A percentile compares a stretch with the other conserved stretches of the same genome.
Conservation (phyloP, 2,888 invertebrate species). For the Stramonita haemastoma region DNA sequence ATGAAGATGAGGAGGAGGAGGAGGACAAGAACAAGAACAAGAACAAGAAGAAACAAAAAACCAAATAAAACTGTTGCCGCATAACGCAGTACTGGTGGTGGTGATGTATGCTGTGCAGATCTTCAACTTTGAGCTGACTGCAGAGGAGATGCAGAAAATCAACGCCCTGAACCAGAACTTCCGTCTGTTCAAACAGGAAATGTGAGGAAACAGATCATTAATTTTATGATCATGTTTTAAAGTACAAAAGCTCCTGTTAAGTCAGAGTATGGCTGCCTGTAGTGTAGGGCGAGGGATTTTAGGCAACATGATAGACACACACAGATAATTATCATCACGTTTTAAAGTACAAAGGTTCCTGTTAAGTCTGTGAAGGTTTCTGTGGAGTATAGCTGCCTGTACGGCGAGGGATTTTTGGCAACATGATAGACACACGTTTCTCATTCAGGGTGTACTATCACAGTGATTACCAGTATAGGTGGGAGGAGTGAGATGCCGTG, state of each 20-base stretch:
- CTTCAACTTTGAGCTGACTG: conserved; percentile 57
- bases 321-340: background rate
- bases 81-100: too few relatives aligned
- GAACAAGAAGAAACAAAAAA: too few relatives aligned
- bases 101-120: background rate
- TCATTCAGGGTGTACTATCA: too few relatives aligned
- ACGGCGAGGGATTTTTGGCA: too few relatives aligned
- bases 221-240: background rate
- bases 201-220: conserved; percentile 43
- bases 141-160: conserved; percentile 58
- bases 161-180: conserved; percentile 47
- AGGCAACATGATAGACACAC: background rate
- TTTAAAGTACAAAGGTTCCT: background rate
- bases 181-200: conserved; percentile 44
- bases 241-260: background rate
- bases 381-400: too few relatives aligned
- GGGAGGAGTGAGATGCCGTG: too few relatives aligned
- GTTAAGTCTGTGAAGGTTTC: background rate
- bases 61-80: too few relatives aligned
- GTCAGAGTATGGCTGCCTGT: too few relatives aligned
- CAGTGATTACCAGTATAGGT: too few relatives aligned
- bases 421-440: too few relatives aligned
- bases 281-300: too few relatives aligned
- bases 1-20: background rate
- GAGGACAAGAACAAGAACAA: too few relatives aligned